phyloP scores from a whole-genome alignment of 2,888 invertebrate species.

The Chymomyza procnemis region DNA sequence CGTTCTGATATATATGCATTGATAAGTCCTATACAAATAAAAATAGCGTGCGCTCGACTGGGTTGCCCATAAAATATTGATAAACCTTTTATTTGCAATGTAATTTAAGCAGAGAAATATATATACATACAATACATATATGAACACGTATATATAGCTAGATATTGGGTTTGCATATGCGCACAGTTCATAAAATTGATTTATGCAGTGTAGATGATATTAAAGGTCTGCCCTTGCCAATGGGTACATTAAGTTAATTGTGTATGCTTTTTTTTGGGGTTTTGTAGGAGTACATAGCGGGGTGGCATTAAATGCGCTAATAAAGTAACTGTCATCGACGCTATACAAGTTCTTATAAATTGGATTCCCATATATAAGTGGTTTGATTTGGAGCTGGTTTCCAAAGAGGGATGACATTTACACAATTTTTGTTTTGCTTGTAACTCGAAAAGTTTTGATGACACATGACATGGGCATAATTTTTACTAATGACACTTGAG shows the following conservation, averaged over 20 bases:
- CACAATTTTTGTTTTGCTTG: no score
- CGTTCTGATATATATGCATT: slow-evolving; percentile 3
- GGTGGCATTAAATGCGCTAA: background rate
- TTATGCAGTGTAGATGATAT: slow-evolving; percentile 28
- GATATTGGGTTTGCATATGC: background rate
- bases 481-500: no score
- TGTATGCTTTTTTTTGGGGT: no score
- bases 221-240: background rate
- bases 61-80: slow-evolving; percentile 42
- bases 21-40: slow-evolving; percentile 52
- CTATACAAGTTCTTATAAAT: background rate
- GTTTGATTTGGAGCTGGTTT: background rate
- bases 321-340: slow-evolving; percentile 1
- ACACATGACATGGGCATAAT: no score
- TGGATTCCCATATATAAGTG: slow-evolving; percentile 6
- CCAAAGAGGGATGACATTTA: no score
- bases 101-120: slow-evolving; percentile 53
- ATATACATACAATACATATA: no score
- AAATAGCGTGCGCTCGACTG: slow-evolving; percentile 45
- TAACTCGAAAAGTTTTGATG: no score
- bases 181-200: slow-evolving; percentile 21
- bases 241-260: slow-evolving; percentile 25
- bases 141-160: no score
- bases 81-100: slow-evolving; percentile 57
- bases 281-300: background rate